Base-by-base conservation (phyloP, 2,113 vertebrate genomes). In the Echinops telfairi region DNA sequence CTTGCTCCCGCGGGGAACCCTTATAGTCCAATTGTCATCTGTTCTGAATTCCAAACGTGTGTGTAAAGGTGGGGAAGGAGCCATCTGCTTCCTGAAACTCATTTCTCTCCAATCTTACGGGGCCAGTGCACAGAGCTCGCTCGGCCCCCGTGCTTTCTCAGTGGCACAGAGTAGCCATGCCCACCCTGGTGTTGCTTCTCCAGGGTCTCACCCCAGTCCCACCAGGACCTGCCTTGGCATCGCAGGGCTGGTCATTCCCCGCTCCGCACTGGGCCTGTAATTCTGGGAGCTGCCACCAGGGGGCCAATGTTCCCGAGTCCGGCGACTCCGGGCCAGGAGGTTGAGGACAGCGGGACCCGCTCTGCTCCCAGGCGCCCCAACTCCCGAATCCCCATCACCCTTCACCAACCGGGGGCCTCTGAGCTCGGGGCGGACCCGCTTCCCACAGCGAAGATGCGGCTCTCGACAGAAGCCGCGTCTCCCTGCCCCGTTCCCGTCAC, bases 261-360 rank as follows among this genome's bases (percentile, higher is more conserved):
- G 31, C 17, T 38, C 43, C 0, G 58, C 75, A 8, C 75, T 38
- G 88, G 80, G 64, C 85, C 93, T 96, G 96, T 81, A 79, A 93
- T 96, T 96, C 76, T 77, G 17, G 70, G 43, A 93, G 85, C 70
- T 11, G 86, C 94, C 97, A 5, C 95, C 58, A 97, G 97, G 94
- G 92, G 97, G 95, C 53, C 47, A 7, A 76, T 1, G 38, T 17
- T 11, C 84, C 0, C 1, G 8, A 57, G 86, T 83, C 80, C 9
- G 17, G 0, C 3, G 6, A 10, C 80, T 6, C 2, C 0, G 40
- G 29, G 19, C 43, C 0, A 3, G 36, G 47, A 12, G 6, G 71
- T 23, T 0, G 62, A 90, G 94, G 7, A 47, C 29, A 71, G 79
- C 88, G 23, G n/a, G 71, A 77, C 20, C 38, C 0, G 1, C 40